Evolutionary conservation across 2,797 vertebrate species (phyloP), one percentile per base, ranked within the genome.

Genomic region (Characodon lateralis): DNA sequence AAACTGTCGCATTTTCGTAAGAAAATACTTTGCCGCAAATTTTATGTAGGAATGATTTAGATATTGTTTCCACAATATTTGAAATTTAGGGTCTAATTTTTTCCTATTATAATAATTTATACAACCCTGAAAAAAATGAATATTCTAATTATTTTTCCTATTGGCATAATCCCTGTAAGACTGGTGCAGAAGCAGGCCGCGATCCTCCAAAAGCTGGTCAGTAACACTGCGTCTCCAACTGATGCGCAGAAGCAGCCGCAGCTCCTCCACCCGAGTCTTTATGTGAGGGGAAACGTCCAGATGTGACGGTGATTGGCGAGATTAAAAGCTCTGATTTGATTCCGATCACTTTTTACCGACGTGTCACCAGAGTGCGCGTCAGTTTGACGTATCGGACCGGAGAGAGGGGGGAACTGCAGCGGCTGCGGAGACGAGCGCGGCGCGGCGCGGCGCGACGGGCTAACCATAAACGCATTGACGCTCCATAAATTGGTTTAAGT

Each of bases 301-400:
- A 93, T 92, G 91, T 93, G 92, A 93, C 91, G 89, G 88, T 86
- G 91, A 94, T 94, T 93, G 90, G 74, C 72, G 78, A 92, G 90
- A 95, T 95, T 91, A 94, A 94, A 94, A 90, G 92, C 91, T 89
- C 72, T 94, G 91, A 94, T 94, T 94, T 88, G 91, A 95, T 94
- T 91, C 89, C 90, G 90, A 94, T 92, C 89, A 92, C 89, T 91
- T 93, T 90, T 90, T 91, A 88, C 87, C 80, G 83, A 91, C 89
- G 92, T 92, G 91, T 91, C 92, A 91, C 89, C 84, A 58, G 83
- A 84, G 89, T 72, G 84, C 63, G 89, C 93, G 91, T 91, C 89
- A 91, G 58, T 86, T 87, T 94, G 91, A 93, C 83, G 87, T 91
- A 91, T 91, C 85, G 89, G 86, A 84, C 87, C 50, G 71, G 55